phyloP scores from a whole-genome alignment of 2,888 invertebrate species.

The Bursaphelenchus okinawaensis region DNA sequence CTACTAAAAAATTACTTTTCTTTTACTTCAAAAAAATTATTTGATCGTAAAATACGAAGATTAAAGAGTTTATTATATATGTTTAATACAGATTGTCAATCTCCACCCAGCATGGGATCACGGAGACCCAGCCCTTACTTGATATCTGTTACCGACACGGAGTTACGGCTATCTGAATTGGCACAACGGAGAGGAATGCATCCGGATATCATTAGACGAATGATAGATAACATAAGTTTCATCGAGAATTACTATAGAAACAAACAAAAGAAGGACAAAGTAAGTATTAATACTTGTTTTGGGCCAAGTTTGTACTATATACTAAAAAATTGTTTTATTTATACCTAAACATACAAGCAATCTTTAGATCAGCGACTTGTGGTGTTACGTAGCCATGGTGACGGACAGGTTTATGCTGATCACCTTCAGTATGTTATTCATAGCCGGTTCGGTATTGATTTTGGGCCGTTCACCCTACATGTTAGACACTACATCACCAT shows the following conservation, averaged over 20 bases:
- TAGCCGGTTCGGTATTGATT: slow-evolving; percentile 47
- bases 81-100: slow-evolving; percentile 7
- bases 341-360: neutral
- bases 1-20: too few species aligned
- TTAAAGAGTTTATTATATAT: neutral
- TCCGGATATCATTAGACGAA: slow-evolving; percentile 54
- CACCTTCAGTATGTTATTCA: slow-evolving; percentile 44
- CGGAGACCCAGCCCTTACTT: slow-evolving; percentile 52
- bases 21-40: too few species aligned
- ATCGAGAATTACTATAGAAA: slow-evolving; percentile 55
- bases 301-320: neutral
- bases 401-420: slow-evolving; percentile 53
- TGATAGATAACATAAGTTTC: slow-evolving; percentile 56
- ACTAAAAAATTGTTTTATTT: too few species aligned
- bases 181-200: slow-evolving; percentile 54
- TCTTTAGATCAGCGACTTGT: slow-evolving; percentile 51
- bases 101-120: slow-evolving; percentile 25
- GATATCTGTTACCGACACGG: slow-evolving; percentile 34
- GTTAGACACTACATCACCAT: slow-evolving; percentile 41
- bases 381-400: slow-evolving; percentile 57
- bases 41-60: too few species aligned
- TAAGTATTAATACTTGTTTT: slow-evolving; percentile 4
- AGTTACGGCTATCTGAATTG: slow-evolving; percentile 44
- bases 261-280: slow-evolving; percentile 52
- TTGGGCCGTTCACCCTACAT: slow-evolving; percentile 45